phyloP scores from a whole-genome alignment of 1,140 invertebrate genomes.

The Ostrea edulis region DNA sequence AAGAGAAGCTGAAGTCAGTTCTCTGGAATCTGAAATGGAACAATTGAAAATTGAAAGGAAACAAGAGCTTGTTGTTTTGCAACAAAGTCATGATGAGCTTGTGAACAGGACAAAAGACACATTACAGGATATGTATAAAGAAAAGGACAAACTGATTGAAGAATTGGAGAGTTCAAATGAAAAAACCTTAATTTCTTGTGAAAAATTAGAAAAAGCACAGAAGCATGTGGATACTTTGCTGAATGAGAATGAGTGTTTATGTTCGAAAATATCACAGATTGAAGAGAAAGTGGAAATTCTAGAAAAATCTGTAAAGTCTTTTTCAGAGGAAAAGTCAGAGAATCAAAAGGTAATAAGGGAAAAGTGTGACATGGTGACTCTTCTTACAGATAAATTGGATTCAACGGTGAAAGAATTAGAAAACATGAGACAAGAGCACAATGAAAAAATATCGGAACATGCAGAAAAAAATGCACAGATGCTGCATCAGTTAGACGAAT shows the following conservation, averaged over 20 bases:
- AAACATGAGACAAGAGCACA: not conserved
- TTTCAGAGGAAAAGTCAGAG: not conserved
- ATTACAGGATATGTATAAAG: slow-evolving; percentile 22
- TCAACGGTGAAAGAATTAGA: not conserved
- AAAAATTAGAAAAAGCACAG: not conserved
- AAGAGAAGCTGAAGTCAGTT: not conserved
- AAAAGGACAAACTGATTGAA: slow-evolving; percentile 37
- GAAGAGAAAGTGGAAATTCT: not conserved
- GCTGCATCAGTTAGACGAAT: not conserved
- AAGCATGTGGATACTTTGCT: not conserved
- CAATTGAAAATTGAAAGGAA: not conserved
- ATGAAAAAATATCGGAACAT: not conserved
- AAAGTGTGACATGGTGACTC: not conserved
- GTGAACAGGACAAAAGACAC: slow-evolving; percentile 22
- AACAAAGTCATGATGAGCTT: slow-evolving; percentile 13
- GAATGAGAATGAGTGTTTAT: not conserved
- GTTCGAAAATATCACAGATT: not conserved
- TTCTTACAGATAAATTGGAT: not conserved
- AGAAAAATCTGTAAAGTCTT: not conserved
- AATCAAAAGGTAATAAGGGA: not conserved
- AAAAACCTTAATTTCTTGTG: not conserved
- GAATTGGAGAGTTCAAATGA: not conserved
- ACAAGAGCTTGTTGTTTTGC: slow-evolving; percentile 10
- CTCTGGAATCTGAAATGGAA: not conserved
- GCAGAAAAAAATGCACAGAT: slow-evolving; percentile 21